Percentiles rank a stretch among this genome's conserved stretches.
Conservation (phyloP, 2,888 invertebrate species). For the Capitulum mitella region DNA sequence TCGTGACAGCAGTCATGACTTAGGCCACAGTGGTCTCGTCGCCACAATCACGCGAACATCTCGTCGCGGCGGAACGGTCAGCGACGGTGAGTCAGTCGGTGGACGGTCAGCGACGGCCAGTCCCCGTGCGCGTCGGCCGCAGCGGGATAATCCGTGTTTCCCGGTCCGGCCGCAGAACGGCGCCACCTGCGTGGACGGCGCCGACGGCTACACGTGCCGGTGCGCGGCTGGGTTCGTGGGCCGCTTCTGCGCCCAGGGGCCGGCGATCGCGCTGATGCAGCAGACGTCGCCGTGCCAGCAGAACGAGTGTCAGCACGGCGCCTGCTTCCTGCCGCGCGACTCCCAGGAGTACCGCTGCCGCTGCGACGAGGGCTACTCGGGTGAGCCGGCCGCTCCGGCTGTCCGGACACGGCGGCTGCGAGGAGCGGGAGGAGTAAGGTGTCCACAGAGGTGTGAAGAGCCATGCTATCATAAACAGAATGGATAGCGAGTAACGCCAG, state of each 20-base stretch:
- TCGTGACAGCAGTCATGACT: too few relatives aligned
- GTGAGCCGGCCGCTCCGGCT: conserved; percentile 46
- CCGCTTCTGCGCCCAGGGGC: conserved; percentile 88
- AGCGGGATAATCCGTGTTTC: background rate
- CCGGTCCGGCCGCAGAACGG: conserved; percentile 58
- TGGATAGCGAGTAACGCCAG: too few relatives aligned
- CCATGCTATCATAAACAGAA: too few relatives aligned
- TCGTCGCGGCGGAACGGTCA: too few relatives aligned
- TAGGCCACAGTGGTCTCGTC: too few relatives aligned
- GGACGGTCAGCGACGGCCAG: too few relatives aligned
- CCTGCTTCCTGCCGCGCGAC: conserved; percentile 81
- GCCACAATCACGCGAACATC: too few relatives aligned
- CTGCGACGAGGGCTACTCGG: conserved; percentile 93
- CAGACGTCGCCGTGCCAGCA: conserved; percentile 50
- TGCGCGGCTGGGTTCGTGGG: conserved; percentile 83
- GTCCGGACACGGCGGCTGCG: too few relatives aligned
- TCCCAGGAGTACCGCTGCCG: conserved; percentile 83
- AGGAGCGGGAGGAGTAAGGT: too few relatives aligned
- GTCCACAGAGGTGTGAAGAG: too few relatives aligned
- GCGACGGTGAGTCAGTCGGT: too few relatives aligned
- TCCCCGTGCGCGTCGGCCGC: too few relatives aligned
- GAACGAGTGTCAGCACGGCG: conserved; percentile 95
- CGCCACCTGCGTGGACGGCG: conserved; percentile 87
- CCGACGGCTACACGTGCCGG: conserved; percentile 80
- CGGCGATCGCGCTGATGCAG: conserved; percentile 79